Evolutionary conservation across 2,113 vertebrate genomes (phyloP), one percentile per base, ranked within the genome.

Genomic region (Phyllopteryx taeniolatus): DNA sequence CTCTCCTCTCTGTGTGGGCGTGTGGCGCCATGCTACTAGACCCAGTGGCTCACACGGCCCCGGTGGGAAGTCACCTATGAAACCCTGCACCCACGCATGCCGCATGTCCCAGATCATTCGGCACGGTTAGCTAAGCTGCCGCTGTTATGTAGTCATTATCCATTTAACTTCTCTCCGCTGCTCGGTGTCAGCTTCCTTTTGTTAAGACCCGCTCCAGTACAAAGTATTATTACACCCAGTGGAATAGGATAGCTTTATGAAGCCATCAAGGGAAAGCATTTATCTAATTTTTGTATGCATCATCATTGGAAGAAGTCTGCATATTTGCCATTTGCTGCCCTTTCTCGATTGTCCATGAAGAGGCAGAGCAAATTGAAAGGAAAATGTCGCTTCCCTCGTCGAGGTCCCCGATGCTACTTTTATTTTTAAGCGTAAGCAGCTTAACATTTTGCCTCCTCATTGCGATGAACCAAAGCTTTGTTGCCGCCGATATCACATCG

Each of bases 151-250:
- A 67, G 86, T 86, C 87, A 88, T 91, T 90, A 92, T 89, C 88
- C 82, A 84, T 89, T 91, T 87, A 91, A 85, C 86, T 86, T 85
- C 77, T 82, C 83, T 72, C 77, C 46, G 75, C 79, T 61, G 71
- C 74, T 47, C 27, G 79, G 87, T 91, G 89, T 92, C 91, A 83
- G 85, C 84, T 91, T 91, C 80, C 90, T 83, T 87, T 91, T 92
- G 88, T 90, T 84, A 78, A 88, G 68, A 83, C 85, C 88, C 87
- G 88, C 91, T 91, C 81, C 83, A 82, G 84, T 87, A 90, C 86
- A 86, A 90, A 92, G 84, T 89, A 89, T 89, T 92, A 91, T 89
- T 89, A 90, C 87, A 90, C 88, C 85, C 85, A 56, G 53, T 78
- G 79, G 85, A 89, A 90, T 71, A 76, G 83, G 86, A 87, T 91